Evolutionary conservation across 2,888 invertebrate genomes (phyloP), one percentile per base, ranked within the genome.

Genomic region (Notocelia uddmanniana): DNA sequence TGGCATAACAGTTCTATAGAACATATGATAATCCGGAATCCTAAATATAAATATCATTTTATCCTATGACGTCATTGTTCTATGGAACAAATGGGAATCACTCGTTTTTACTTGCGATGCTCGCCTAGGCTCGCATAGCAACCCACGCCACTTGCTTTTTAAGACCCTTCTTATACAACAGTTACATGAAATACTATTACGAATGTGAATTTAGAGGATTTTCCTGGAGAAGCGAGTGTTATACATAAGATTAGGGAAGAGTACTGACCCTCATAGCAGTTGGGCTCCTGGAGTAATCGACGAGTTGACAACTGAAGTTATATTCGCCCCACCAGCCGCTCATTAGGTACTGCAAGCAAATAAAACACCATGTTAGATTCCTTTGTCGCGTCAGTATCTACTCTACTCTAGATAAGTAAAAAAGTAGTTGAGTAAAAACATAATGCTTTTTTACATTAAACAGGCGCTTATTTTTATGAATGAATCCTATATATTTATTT

Each of bases 281-380:
- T 1, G 97, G 96, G 82, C 94, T 95, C 63, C 94, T 91, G 2
- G 97, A 96, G 83, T 97, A 97, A 88, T 98, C 98, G 58, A 98
- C 97, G n/a, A 97, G 97, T 90, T 98, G 97, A 89, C 98, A 98
- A 74, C 95, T 95, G 82, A 97, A 95, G 87, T 97, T 97, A 89
- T 98, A 98, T 69, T 96, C 95, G 76, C 95, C 95, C 92, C 96
- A 96, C 98, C 98, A 98, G 67, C 98, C 98, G 77, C 95, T 93
- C 88, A 92, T 94, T 86, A 96, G 86, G 82, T 93, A 93, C 97
- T 98, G 89, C 69, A 78, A 78, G 87, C 67, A 81, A 79, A 80
- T 75, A 74, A 73, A 6, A 45, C 48, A 19, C 1, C 23, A 34
- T 50, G 67, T 37, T 64, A 57, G 34, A 63, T 62, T 58, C 13